Evolutionary conservation across 1,140 invertebrate genomes (phyloP).

Genomic region (Tetragnatha versicolor): DNA sequence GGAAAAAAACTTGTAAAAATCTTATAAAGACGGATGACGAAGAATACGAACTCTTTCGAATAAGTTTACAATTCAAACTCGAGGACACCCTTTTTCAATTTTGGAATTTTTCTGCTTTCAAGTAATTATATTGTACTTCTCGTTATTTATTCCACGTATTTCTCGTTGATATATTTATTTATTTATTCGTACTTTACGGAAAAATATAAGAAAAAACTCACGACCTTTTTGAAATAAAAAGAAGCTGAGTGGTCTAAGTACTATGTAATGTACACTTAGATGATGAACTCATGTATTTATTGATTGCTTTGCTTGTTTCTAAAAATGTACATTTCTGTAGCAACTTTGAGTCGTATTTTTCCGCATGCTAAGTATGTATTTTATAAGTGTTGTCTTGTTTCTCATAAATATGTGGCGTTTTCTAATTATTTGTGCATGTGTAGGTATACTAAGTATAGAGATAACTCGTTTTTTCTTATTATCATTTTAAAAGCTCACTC

Average conservation of each 20-base stretch:
- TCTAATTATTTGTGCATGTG: conserved; percentile 52
- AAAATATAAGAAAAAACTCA: conserved; percentile 37
- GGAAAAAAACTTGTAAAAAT: too few relatives aligned
- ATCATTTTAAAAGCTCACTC: conserved; percentile 47
- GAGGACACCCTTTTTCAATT: conserved; percentile 4
- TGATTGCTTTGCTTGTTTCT: conserved; percentile 44
- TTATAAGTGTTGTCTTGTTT: conserved; percentile 55
- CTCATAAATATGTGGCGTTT: conserved; percentile 41
- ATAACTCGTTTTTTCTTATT: conserved; percentile 51
- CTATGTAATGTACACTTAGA: conserved; percentile 25
- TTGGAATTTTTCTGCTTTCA: conserved; percentile 26
- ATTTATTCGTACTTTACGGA: conserved; percentile 20
- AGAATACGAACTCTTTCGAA: too few relatives aligned
- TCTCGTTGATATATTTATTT: conserved; percentile 52
- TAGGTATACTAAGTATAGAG: conserved; percentile 49
- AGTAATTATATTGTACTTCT: conserved; percentile 46
- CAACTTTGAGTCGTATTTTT: conserved; percentile 48
- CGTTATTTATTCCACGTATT: conserved; percentile 55
- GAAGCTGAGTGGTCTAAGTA: conserved; percentile 26
- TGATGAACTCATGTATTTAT: conserved; percentile 35
- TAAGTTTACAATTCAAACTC: too few relatives aligned
- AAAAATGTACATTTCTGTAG: conserved; percentile 50
- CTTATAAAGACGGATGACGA: too few relatives aligned
- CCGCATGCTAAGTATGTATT: conserved; percentile 50
- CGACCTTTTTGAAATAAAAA: conserved; percentile 26